phyloP scores from a whole-genome alignment of 2,113 vertebrate species.

The Marmota flaviventris region DNA sequence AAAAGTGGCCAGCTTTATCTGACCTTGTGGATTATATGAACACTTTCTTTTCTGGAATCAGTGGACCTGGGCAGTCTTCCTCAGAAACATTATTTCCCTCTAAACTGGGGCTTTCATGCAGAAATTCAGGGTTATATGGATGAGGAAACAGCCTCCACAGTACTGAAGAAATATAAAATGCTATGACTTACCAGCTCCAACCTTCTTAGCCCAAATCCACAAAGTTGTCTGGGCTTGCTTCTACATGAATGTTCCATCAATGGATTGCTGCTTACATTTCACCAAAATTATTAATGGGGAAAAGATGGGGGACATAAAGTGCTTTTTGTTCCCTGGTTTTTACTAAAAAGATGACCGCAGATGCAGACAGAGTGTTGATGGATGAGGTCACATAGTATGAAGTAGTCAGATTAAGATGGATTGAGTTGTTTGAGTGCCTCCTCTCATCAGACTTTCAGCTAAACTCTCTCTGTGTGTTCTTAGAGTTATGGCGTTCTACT shows the following conservation, averaged over 20 bases:
- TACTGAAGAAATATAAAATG: neutral
- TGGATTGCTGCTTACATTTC: neutral
- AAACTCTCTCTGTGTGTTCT: neutral
- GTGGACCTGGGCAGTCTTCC: neutral
- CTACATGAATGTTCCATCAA: neutral
- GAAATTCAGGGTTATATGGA: neutral
- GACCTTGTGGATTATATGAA: neutral
- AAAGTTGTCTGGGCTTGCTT: neutral
- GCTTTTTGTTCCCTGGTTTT: neutral
- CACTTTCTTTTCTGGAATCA: neutral
- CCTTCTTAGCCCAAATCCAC: neutral
- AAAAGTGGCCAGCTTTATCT: neutral
- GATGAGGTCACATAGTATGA: neutral
- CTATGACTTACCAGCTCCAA: neutral
- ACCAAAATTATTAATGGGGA: neutral
- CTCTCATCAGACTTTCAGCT: neutral
- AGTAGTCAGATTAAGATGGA: neutral
- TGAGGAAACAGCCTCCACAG: neutral
- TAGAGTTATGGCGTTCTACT: neutral
- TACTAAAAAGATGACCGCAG: neutral
- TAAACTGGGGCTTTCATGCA: neutral
- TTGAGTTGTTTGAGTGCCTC: neutral
- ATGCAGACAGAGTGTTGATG: neutral
- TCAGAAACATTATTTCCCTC: neutral
- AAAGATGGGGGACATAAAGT: neutral